Base-by-base conservation (phyloP, 2,113 vertebrate genomes). In the Hoplias malabaricus region DNA sequence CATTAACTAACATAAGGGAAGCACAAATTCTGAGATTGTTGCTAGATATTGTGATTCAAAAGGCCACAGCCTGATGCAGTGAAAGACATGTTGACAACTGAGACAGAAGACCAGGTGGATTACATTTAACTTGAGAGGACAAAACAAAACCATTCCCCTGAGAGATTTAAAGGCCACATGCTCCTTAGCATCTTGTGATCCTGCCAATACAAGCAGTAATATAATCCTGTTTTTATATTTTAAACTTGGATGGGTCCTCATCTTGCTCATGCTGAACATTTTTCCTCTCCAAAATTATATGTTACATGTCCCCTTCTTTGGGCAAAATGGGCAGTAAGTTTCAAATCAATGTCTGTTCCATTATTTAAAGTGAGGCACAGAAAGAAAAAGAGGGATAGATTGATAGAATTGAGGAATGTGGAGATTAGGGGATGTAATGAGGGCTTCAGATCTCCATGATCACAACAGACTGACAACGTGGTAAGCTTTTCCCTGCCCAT, bases 41-140 rank as follows among this genome's bases (percentile, higher is more conserved):
- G n/a, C 27, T 63, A 29, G 29, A 65, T 31, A 65, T 42, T 16
- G 56, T 43, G 57, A 56, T 65, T 73, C 68, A 40, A 50, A 65
- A 31, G 12, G 11, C n/a, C 36, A 67, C 16, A 36, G 43, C 25
- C 9, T 40, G 65, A 71, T 71, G 23, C 63, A 48, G 46, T 43
- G 69, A 81, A 73, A 57, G 59, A 48, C 5, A 57, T 11, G 10
- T 14, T 62, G 29, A n/a, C 48, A 36, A 0, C 38, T 36, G 23
- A 63, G 68, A 56, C 72, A 56, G 34, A 57, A 36, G 56, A 57
- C 73, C 73, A 76, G 73, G 79, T 57, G 73, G 36, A 66, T 23
- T 75, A 62, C 38, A 65, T 75, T 70, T 75, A 71, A 65, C 43
- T 53, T 13, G 4, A 70, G 29, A 54, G 70, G 75, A 63, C 76